Evolutionary conservation across 2,797 vertebrate genomes (phyloP), one percentile per base, ranked within the genome.

Genomic region (Poeciliopsis paucimaculata): DNA sequence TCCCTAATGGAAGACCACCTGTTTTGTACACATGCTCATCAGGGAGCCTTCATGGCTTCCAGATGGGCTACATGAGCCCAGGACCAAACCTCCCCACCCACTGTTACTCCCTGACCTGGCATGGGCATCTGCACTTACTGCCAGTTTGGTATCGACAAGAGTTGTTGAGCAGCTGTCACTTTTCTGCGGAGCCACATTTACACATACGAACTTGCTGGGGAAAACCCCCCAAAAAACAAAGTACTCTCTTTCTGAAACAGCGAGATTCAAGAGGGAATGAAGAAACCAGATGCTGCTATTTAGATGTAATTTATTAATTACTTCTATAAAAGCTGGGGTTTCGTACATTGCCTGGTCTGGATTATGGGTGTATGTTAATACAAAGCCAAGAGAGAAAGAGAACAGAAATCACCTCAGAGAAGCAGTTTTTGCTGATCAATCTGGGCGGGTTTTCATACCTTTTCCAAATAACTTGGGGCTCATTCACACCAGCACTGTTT

Each of bases 11-110:
- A 84, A 82, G 87, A 81, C 84, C 82, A 91, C 90, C 89, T 92
- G 88, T 90, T 88, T 92, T 89, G 85, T 84, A 79, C 84, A 81
- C 89, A 89, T 86, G 79, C 84, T 89, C 88, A 88, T 89, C 78
- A 82, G 87, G 82, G 84, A 84, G 88, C 80, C 79, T 78, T 80
- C 78, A 83, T 82, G 77, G 80, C 82, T 86, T 64, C 78, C 47
- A 95, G 94, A 95, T 95, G 94, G 94, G 90, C 85, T 90, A 85
- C 79, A 76, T 84, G 86, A 91, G 76, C 89, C 91, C 89, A 86
- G 76, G 55, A 77, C 86, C 45, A 83, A 47, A 45, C 73, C 53
- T n/a, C 13, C 49, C 66, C 75, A 79, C 57, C 73, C 75, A 83
- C 60, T 79, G 76, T 78, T 87, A 81, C 88, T 85, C 84, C 78